Base-by-base conservation (phyloP, 2,888 invertebrate genomes). In the Lysandra coridon region DNA sequence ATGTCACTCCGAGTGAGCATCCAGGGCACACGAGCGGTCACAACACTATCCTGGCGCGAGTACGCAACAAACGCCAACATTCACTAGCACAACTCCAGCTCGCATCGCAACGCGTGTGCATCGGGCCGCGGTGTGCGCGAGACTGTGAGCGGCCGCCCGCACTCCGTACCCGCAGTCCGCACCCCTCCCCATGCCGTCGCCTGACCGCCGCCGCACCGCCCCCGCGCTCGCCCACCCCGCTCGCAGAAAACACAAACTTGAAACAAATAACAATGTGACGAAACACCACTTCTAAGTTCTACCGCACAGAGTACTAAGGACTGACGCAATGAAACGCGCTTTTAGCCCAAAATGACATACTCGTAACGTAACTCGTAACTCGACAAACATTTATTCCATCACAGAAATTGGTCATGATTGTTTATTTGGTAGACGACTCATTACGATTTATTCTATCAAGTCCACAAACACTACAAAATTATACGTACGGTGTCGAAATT, bases 51-150 rank as follows among this genome's bases (percentile, higher is more conserved):
- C 88, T 84, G 90, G 87, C 89, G 88, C 90, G 87, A 88, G 83
- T 80, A 84, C 86, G 84, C 85, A 84, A 85, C 86, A 80, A 80
- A 83, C 81, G 83, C 53, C 53, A 53, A 84, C 86, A 84, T 86
- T 84, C 85, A 85, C 82, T 83, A 84, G 85, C 95, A 89, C 95
- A 91, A 89, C 95, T 94, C 95, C 95, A 88, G 95, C 95, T 88
- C 95, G 92, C 87, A 96, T 95, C 87, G 95, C 88, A 95, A 90
- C 84, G 93, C 94, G 86, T 90, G 85, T 84, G 81, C 82, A 83
- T 85, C 85, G 82, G 86, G 85, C 86, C 91, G 88, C 88, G 87
- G 86, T 83, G 86, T 95, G 90, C 82, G 96, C 95, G 87, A 96
- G 89, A 88, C 95, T 95, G 86, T 81, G 57, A 57, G 14, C 53